Evolutionary conservation across 1,140 invertebrate species (phyloP).

Genomic region (Tetramorium parvispinum): DNA sequence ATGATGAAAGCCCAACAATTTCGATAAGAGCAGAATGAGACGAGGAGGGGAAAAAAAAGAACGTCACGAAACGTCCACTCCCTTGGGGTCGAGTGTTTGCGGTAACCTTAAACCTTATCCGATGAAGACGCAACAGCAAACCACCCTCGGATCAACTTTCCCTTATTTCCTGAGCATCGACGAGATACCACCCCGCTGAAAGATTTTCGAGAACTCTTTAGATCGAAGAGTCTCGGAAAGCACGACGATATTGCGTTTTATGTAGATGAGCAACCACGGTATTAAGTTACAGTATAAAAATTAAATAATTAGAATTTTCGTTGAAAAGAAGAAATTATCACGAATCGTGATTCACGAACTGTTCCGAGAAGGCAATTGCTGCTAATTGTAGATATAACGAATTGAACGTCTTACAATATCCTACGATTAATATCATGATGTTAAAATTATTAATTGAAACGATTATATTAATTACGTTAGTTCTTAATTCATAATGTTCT

Average conservation of each 20-base stretch:
- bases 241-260: not conserved
- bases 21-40: not conserved
- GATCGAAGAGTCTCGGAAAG: not conserved
- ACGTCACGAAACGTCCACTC: not conserved
- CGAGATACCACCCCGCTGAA: not conserved
- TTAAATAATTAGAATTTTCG: not conserved
- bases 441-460: not conserved
- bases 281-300: not conserved
- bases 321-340: not conserved
- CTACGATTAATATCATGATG: not conserved
- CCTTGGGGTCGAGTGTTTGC: constrained; percentile 11
- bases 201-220: constrained; percentile 17
- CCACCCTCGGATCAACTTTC: constrained; percentile 17
- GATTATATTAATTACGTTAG: not conserved
- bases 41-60: not conserved
- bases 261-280: not conserved
- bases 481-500: not conserved
- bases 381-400: not conserved
- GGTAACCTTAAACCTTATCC: constrained; percentile 55
- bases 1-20: constrained; percentile 7
- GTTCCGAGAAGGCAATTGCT: not conserved
- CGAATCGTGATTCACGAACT: not conserved
- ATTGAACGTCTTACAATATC: not conserved
- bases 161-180: not conserved
- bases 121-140: not conserved